Evolutionary conservation across 2,113 vertebrate genomes (phyloP), one percentile per base, ranked within the genome.

Genomic region (Carettochelys insculpta): DNA sequence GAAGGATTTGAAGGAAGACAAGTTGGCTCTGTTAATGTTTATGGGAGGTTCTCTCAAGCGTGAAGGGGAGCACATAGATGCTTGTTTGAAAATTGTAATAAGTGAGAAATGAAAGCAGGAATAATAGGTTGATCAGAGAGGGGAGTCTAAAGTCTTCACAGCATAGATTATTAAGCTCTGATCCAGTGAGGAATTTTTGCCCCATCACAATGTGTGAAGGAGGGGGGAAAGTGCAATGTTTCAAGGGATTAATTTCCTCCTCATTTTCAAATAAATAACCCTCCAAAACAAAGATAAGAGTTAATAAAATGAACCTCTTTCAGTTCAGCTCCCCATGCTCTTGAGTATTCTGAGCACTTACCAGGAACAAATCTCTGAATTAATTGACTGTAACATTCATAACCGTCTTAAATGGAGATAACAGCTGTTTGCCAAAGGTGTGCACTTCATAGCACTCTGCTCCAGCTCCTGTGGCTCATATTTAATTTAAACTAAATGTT

Each of bases 331-430:
- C 45, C 51, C 78, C 53, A 53, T 61, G 61, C 75, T 75, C 34
- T 47, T 34, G 41, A 31, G 65, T 52, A 65, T 85, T 92, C 43
- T 82, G 52, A 80, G 77, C 48, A 82, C 47, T 77, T 87, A 86
- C 27, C 78, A 51, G 12, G 93, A 89, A 89, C 13, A 82, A 45
- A 48, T 83, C 85, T 61, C 34, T 80, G 85, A 86, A 94, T 86
- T 92, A 91, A 91, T 85, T 87, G 73, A 87, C 68, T 83, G 31
- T 87, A 80, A 56, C 50, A 10, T 41, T 79, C 85, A 90, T 78
- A 78, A 92, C 54, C 78, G 83, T n/a, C 77, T 86, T 89, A 89
- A 85, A 93, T 89, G 38, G 51, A 61, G 73, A 52, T 89, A 92
- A 89, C 61, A 91, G 52, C 61, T 84, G 58, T 68, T 84, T 25